Percentiles rank a stretch among this genome's conserved stretches.
Evolutionary conservation across 2,797 vertebrate species (phyloP).

Genomic region (Coregonus sp.): DNA sequence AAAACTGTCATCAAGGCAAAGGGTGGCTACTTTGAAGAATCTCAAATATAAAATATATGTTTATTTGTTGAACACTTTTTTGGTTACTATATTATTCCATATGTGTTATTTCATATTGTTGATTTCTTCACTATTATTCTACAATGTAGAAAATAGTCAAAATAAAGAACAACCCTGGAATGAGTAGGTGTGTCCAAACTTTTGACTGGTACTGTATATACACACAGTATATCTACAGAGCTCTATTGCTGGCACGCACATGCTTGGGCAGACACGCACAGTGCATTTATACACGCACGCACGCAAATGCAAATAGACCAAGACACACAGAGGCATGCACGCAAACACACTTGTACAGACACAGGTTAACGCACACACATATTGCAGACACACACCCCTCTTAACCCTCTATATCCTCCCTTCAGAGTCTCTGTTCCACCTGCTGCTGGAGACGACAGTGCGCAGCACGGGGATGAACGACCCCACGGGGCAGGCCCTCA

Average conservation of each 20-base stretch:
- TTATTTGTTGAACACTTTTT: no score
- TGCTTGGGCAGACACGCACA: not conserved
- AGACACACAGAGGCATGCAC: not conserved
- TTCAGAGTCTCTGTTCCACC: slow-evolving; percentile 93
- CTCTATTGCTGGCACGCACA: not conserved
- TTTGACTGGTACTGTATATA: no score
- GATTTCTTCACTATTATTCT: no score
- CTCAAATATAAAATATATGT: no score
- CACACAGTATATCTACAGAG: no score
- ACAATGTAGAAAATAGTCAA: no score
- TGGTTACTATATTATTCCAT: no score
- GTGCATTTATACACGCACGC: not conserved
- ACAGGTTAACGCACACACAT: not conserved
- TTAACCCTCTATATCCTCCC: not conserved
- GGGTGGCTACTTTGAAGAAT: no score
- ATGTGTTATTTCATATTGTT: no score
- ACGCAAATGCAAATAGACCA: not conserved
- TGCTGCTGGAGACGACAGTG: slow-evolving; percentile 96
- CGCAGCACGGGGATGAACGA: slow-evolving; percentile 95
- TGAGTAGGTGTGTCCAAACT: no score
- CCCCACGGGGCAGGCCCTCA: slow-evolving; percentile 93
- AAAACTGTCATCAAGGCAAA: no score
- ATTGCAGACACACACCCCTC: not conserved
- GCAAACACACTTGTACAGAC: not conserved
- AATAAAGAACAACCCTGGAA: no score